Evolutionary conservation across 1,140 invertebrate genomes (phyloP).

Genomic region (Neodiprion lecontei): DNA sequence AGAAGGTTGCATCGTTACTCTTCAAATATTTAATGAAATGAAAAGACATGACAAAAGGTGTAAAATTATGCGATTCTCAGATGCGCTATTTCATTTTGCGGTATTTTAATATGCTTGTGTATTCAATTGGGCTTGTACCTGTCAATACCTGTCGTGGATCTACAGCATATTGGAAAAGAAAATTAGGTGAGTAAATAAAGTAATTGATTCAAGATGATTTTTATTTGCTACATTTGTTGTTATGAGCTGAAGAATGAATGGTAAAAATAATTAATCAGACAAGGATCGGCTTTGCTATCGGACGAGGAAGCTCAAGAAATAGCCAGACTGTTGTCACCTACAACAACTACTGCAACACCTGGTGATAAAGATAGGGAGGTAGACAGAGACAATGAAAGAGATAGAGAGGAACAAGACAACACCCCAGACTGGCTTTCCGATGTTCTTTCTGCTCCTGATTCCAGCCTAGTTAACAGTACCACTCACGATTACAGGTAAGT

Average conservation of each 20-base stretch:
- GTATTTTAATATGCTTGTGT: conserved; percentile 47
- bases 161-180: conserved; percentile 80
- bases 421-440: conserved; percentile 67
- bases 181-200: conserved; percentile 71
- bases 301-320: conserved; percentile 89
- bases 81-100: conserved; percentile 5
- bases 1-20: too few species aligned
- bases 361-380: conserved; percentile 41
- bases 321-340: conserved; percentile 75
- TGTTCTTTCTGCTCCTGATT: conserved; percentile 63
- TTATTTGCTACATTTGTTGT: conserved; percentile 18
- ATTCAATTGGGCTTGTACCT: conserved; percentile 47
- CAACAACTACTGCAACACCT: conserved; percentile 40
- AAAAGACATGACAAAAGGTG: too few species aligned
- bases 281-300: conserved; percentile 76
- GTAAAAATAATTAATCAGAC: conserved; percentile 60
- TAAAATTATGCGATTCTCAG: too few species aligned
- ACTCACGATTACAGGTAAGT: conserved; percentile 60
- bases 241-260: conserved; percentile 26
- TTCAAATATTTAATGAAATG: too few species aligned
- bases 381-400: conserved; percentile 51
- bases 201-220: conserved; percentile 11
- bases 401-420: conserved; percentile 61
- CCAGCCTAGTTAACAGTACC: conserved; percentile 58
- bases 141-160: conserved; percentile 27